phyloP scores from a whole-genome alignment of 2,888 invertebrate species.

The Alloscopus bannaensis region DNA sequence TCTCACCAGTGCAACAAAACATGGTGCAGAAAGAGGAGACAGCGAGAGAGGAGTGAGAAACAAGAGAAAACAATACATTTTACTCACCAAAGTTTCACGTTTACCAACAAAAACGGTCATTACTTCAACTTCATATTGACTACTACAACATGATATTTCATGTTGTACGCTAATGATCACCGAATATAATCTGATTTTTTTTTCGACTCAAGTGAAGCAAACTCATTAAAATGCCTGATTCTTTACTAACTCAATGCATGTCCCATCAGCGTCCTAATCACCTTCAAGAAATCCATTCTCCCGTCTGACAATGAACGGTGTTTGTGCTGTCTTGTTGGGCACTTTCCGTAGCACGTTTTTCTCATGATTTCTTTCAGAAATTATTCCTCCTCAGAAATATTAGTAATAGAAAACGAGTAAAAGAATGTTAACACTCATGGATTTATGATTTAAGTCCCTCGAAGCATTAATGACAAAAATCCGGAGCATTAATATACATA shows the following conservation, averaged over 20 bases:
- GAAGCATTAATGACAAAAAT: too few relatives aligned
- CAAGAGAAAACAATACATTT: conserved; percentile 6
- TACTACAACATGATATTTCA: conserved; percentile 50
- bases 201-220: conserved; percentile 37
- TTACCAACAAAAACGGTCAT: conserved; percentile 26
- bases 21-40: background rate
- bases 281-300: too few relatives aligned
- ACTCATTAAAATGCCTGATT: conserved; percentile 53
- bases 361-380: too few relatives aligned
- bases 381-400: too few relatives aligned
- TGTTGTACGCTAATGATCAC: conserved; percentile 40
- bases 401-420: too few relatives aligned
- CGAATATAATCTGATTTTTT: conserved; percentile 47
- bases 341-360: too few relatives aligned
- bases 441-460: too few relatives aligned
- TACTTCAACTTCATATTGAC: conserved; percentile 6
- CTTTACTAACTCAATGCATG: background rate
- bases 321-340: too few relatives aligned
- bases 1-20: too few relatives aligned
- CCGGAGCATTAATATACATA: conserved; percentile 25
- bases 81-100: conserved; percentile 14
- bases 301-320: too few relatives aligned
- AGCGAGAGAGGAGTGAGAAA: background rate
- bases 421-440: too few relatives aligned
- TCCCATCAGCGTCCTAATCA: conserved; percentile 34